Evolutionary conservation across 2,888 invertebrate species (phyloP), one percentile per base, ranked within the genome.

Genomic region (Apodemia zela): DNA sequence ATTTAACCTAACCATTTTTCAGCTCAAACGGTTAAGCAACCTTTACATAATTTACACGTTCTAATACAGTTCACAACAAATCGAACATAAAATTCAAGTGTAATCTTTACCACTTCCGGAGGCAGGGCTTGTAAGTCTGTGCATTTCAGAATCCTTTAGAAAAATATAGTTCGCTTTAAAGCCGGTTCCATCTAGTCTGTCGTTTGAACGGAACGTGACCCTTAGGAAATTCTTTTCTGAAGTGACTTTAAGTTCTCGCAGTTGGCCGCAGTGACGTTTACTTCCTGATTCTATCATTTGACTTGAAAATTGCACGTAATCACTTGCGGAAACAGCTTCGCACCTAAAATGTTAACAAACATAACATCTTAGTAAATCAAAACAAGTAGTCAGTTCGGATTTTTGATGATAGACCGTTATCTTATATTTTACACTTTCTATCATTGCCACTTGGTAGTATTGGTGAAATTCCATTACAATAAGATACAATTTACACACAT

Each of bases 291-390:
- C 94, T 45, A 96, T 94, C 93, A 97, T 94, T 82, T 96, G 98
- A 89, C 98, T 98, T 25, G 98, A 98, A 84, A 99, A 98, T 79
- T 98, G 97, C 10, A 99, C 96, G 87, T 96, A 98, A 86, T 99
- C 99, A 76, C 98, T 98, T 21, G 97, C 97, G 5, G 98, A 96
- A 62, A 95, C 93, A 60, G 96, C 96, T 75, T 97, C 96, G 81
- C 99, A 99, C 65, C 98, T 99, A 89, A 15, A 83, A 87, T 60
- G 68, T 33, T 58, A 61, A 45, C 7, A 15, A n/a, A n/a, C 6
- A 4, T 15, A 15, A 10, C 15, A 4, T 15, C 2, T 15, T 42
- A 42, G 15, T 42, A 42, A 42, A 35, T 35, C 15, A 42, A 15
- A 42, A 42, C 10, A 42, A 42, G 3, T 15, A 42, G 38, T 38